Percentiles rank a stretch among this genome's conserved stretches.
Conservation (phyloP, 2,113 vertebrate genomes). For the Centropristis striata region DNA sequence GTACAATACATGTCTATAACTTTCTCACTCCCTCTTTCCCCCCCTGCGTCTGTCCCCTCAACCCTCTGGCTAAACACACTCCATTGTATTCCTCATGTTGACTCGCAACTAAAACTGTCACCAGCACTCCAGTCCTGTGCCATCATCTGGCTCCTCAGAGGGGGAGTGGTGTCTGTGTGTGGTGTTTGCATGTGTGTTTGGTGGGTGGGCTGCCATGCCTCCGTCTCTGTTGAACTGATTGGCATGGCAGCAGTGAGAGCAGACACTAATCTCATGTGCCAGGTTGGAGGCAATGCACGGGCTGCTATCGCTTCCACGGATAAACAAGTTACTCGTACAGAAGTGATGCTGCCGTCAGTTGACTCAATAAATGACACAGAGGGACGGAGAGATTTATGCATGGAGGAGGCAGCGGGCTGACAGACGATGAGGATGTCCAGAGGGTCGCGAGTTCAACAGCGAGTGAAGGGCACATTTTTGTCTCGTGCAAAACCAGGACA, state of each 20-base stretch:
- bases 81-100: conserved; percentile 65
- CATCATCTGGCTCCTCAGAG: conserved; percentile 65
- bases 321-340: conserved; percentile 60
- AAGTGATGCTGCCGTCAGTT: conserved; percentile 49
- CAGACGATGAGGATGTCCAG: background rate
- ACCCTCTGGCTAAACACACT: conserved; percentile 69
- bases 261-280: conserved; percentile 75
- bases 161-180: conserved; percentile 25
- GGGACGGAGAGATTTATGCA: conserved; percentile 6
- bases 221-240: conserved; percentile 62
- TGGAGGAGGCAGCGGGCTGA: conserved; percentile 15
- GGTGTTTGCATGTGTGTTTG: conserved; percentile 65
- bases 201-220: conserved; percentile 68
- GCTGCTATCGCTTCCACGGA: conserved; percentile 56
- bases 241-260: conserved; percentile 67
- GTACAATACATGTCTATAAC: conserved; percentile 49
- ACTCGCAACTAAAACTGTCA: conserved; percentile 70
- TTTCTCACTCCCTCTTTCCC: conserved; percentile 15
- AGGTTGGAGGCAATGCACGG: conserved; percentile 57
- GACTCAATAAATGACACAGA: conserved; percentile 48
- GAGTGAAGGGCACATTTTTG: conserved; percentile 8
- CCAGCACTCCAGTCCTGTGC: conserved; percentile 49
- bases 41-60: conserved; percentile 44
- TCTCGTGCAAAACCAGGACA: background rate
- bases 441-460: conserved; percentile 31